Evolutionary conservation across 2,797 vertebrate genomes (phyloP).

Genomic region (Perodicticus potto): DNA sequence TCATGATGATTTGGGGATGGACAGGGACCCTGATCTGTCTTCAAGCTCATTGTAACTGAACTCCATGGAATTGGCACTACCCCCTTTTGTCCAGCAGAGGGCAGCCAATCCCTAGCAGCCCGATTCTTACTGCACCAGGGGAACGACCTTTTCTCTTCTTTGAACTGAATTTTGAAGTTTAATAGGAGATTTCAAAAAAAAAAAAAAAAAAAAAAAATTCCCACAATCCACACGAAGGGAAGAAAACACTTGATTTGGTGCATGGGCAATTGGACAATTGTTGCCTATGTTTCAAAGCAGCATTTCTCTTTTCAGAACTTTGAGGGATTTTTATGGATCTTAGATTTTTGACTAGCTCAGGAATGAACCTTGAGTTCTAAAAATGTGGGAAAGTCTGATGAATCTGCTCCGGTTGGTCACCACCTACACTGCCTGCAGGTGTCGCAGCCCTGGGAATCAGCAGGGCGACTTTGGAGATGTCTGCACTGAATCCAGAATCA

Average conservation of each 20-base stretch:
- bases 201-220: background rate
- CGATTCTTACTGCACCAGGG: fast-evolving
- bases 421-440: background rate
- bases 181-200: background rate
- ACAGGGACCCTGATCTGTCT: background rate
- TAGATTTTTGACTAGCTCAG: background rate
- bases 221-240: background rate
- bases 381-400: background rate
- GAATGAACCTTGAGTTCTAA: background rate
- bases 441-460: background rate
- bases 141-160: background rate
- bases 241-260: background rate
- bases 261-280: background rate
- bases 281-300: conserved; percentile 15
- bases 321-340: fast-evolving
- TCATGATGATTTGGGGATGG: too few relatives aligned
- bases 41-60: fast-evolving
- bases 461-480: background rate
- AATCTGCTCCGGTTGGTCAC: too few relatives aligned
- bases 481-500: background rate
- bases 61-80: fast-evolving
- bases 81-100: background rate
- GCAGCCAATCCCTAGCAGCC: fast-evolving
- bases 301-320: background rate
- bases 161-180: conserved; percentile 25